Conservation (phyloP, 1,140 invertebrate species). For the Drosophila funebris region DNA sequence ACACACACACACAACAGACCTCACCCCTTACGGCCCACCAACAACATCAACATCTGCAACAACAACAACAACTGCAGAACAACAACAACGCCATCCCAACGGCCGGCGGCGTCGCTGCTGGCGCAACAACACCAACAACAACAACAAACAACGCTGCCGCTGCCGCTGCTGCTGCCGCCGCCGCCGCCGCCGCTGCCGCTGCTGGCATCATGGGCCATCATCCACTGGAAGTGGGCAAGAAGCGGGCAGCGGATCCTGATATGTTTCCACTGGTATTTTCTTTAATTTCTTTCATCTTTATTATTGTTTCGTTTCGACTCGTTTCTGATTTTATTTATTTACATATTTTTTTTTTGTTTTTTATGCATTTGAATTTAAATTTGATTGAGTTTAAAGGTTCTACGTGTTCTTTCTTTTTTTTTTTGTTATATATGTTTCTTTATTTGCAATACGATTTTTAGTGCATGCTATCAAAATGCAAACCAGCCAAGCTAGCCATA, state of each 20-base stretch:
- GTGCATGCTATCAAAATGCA: slow-evolving; percentile 5
- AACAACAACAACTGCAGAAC: slow-evolving; percentile 47
- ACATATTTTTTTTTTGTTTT: slow-evolving; percentile 33
- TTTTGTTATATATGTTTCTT: slow-evolving; percentile 9
- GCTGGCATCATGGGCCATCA: slow-evolving; percentile 72
- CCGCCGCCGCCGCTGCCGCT: slow-evolving; percentile 85
- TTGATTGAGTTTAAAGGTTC: slow-evolving; percentile 35
- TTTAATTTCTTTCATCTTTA: slow-evolving; percentile 47
- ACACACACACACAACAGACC: slow-evolving; percentile 58
- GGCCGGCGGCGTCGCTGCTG: slow-evolving; percentile 61
- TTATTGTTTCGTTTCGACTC: slow-evolving; percentile 30
- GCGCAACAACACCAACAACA: slow-evolving; percentile 62
- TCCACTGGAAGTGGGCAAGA: slow-evolving; percentile 90
- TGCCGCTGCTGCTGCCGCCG: slow-evolving; percentile 77
- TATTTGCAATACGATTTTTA: neutral
- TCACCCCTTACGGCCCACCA: slow-evolving; percentile 77
- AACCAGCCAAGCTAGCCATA: neutral
- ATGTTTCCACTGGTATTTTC: slow-evolving; percentile 93
- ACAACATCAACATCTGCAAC: slow-evolving; percentile 72
- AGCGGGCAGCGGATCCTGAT: slow-evolving; percentile 88
- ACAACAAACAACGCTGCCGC: slow-evolving; percentile 84
- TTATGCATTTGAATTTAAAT: slow-evolving; percentile 10
- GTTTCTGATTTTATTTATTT: slow-evolving; percentile 25
- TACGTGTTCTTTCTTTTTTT: neutral
- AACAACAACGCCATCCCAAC: slow-evolving; percentile 62